These are phyloP conservation scores for Tenthredo livida DNA, from an alignment of 2,888 invertebrate species.

Conservation along the genomic window DNA sequence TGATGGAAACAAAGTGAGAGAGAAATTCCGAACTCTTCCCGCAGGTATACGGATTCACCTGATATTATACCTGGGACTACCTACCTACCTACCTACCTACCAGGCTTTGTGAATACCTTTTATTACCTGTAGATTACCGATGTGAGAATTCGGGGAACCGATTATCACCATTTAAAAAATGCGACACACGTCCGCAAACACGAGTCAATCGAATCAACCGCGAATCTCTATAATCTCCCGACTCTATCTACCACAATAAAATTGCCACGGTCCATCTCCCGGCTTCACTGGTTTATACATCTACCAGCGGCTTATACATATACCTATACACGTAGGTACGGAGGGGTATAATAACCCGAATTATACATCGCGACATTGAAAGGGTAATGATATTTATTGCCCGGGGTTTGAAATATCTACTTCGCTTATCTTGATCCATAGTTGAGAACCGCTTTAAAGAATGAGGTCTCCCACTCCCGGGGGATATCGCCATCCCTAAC, in stretches of 20 bases:
- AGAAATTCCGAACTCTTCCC: neutral
- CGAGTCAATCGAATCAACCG: conserved; percentile 42
- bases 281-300: neutral
- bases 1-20: conserved; percentile 68
- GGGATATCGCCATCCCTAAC: conserved; percentile 62
- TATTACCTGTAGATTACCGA: neutral
- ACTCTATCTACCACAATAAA: conserved; percentile 36
- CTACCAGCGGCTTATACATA: neutral
- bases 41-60: conserved; percentile 35
- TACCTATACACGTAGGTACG: neutral
- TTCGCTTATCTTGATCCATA: neutral
- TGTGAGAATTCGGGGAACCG: neutral
- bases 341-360: neutral
- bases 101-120: neutral
- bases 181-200: conserved; percentile 42
- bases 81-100: neutral
- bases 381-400: neutral
- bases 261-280: neutral
- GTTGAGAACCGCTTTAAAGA: conserved; percentile 64
- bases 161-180: conserved; percentile 47
- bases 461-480: conserved; percentile 59
- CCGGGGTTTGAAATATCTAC: neutral
- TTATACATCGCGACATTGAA: neutral
- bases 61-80: conserved; percentile 20
- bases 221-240: conserved; percentile 42